Evolutionary conservation across 2,888 invertebrate genomes (phyloP), one percentile per base, ranked within the genome.

Genomic region (Ochropleura leucogaster): DNA sequence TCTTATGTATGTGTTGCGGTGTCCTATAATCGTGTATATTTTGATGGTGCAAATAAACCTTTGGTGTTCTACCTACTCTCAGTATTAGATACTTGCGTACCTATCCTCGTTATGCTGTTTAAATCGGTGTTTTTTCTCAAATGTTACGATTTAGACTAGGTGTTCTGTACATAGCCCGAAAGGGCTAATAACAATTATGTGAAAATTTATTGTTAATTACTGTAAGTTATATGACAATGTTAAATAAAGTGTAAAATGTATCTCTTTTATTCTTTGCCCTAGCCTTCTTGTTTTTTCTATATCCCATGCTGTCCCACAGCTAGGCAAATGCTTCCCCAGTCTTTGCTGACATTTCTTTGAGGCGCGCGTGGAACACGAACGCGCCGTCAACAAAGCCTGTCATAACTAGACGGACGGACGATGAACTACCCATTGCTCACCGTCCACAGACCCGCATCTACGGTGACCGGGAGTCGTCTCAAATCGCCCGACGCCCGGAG

Each of bases 201-300:
- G 89, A 90, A 91, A 88, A 88, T 91, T 90, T 90, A 94, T 95
- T 95, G 94, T 95, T 95, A 94, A 92, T 93, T 93, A 93, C 92
- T 95, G 91, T 95, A 95, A 95, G 94, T 94, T 94, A 93, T 94
- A 94, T 91, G 92, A 95, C 89, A 90, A 94, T 95, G 96, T 96
- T 96, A 88, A 95, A 94, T 96, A 96, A 96, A 96, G 93, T 94
- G 92, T 93, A 92, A 93, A 93, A 93, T 87, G 84, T 87, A 89
- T 55, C 12, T 70, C 53, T 71, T 76, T 82, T 79, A 66, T 82
- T 74, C 1, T 46, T 72, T 64, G 49, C 12, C 16, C n/a, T 0
- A 8, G 16, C 40, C 7, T 16, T 47, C 7, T 16, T 47, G 14
- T 47, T 12, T 47, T 47, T 47, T 10, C 4, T 12, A 47, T 12